Conservation (phyloP, 2,888 invertebrate species). For the Thymelicus sylvestris region DNA sequence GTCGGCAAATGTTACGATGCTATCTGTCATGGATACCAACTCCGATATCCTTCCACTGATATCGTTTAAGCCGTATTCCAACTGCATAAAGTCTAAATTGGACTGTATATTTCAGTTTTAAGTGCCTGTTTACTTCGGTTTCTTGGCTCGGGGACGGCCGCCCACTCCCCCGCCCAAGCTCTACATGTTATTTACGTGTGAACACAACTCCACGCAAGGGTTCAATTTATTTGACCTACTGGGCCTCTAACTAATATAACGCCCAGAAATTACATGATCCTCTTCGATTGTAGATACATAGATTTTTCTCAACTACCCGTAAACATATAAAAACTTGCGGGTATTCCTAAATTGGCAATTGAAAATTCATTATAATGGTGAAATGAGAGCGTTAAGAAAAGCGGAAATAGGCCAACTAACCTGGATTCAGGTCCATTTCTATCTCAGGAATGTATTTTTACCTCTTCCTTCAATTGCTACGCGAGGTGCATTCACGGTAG, state of each 20-base stretch:
- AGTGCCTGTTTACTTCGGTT: constrained; percentile 32
- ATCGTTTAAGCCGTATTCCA: constrained; percentile 45
- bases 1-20: constrained; percentile 64
- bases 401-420: too few relatives aligned
- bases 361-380: too few relatives aligned
- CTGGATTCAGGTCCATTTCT: too few relatives aligned
- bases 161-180: constrained; percentile 69
- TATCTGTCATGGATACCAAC: constrained; percentile 54
- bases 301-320: too few relatives aligned
- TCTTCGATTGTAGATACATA: constrained; percentile 47
- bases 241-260: constrained; percentile 81
- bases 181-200: constrained; percentile 85
- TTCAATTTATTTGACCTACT: constrained; percentile 85
- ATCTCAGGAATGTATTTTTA: too few relatives aligned
- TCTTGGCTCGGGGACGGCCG: constrained; percentile 48
- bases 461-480: too few relatives aligned
- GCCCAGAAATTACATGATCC: constrained; percentile 69
- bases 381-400: too few relatives aligned
- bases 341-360: too few relatives aligned
- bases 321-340: too few relatives aligned
- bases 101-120: constrained; percentile 30
- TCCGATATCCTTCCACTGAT: constrained; percentile 41
- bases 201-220: constrained; percentile 79
- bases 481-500: too few relatives aligned
- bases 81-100: constrained; percentile 49